phyloP scores from a whole-genome alignment of 1,140 invertebrate genomes.

The Geopemphigus sp. region DNA sequence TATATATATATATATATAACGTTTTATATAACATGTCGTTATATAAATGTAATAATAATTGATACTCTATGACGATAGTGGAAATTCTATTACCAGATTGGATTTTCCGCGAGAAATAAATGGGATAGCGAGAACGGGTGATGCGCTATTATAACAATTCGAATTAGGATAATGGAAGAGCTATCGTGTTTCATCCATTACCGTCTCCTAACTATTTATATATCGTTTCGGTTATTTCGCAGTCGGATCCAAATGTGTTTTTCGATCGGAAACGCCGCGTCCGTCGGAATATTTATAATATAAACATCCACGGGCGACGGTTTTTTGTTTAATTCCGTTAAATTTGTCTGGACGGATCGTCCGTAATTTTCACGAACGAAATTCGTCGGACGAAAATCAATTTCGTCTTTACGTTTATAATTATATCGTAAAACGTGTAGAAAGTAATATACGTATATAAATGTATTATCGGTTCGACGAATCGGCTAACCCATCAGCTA shows the following conservation, averaged over 20 bases:
- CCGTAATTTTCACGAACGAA: too few species aligned
- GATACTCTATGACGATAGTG: background rate
- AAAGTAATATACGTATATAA: too few species aligned
- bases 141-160: background rate
- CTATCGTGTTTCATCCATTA: background rate
- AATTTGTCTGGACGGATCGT: too few species aligned
- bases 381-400: too few species aligned
- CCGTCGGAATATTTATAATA: too few species aligned
- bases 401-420: too few species aligned
- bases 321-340: too few species aligned
- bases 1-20: background rate
- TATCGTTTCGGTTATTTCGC: background rate
- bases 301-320: too few species aligned
- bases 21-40: too few species aligned
- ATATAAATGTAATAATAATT: background rate
- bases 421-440: too few species aligned
- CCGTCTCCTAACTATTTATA: background rate
- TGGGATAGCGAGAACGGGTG: background rate
- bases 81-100: constrained; percentile 10
- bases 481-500: too few species aligned
- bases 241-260: background rate
- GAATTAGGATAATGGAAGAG: constrained; percentile 11
- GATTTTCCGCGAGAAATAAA: background rate
- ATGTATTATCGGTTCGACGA: too few species aligned
- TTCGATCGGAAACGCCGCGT: background rate